Conservation (phyloP, 2,888 invertebrate genomes). For the Artemia sinica region DNA sequence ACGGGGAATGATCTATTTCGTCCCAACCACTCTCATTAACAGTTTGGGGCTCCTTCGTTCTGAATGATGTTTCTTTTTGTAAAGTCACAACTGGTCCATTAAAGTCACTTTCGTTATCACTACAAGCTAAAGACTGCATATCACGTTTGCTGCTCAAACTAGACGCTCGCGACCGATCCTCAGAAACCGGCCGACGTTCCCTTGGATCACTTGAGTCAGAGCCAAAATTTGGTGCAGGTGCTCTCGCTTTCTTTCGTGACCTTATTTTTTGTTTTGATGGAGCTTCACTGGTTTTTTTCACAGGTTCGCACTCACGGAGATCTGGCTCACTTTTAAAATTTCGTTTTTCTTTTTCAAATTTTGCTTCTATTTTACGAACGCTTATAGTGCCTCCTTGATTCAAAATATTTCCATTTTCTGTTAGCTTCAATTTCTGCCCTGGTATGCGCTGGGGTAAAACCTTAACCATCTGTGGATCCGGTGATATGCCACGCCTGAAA, state of each 20-base stretch:
- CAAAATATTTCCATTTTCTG: conserved; percentile 63
- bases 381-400: conserved; percentile 67
- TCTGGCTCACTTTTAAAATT: background rate
- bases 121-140: conserved; percentile 1
- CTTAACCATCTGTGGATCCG: conserved; percentile 31
- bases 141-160: conserved; percentile 5
- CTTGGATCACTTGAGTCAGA: background rate
- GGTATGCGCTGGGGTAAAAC: conserved; percentile 50
- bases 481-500: conserved; percentile 13
- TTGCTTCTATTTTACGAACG: conserved; percentile 35
- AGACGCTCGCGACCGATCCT: conserved; percentile 12
- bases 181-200: conserved; percentile 3
- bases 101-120: background rate
- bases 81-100: conserved; percentile 6
- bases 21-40: conserved; percentile 41
- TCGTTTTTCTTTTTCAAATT: conserved; percentile 7
- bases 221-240: conserved; percentile 41
- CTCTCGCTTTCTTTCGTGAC: conserved; percentile 57
- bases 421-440: conserved; percentile 41
- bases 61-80: conserved; percentile 6
- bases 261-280: conserved; percentile 36
- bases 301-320: background rate
- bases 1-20: conserved; percentile 39
- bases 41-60: conserved; percentile 29
- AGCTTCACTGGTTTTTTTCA: conserved; percentile 29